phyloP scores from a whole-genome alignment of 2,113 vertebrate species.

The Cichladusa arquata region DNA sequence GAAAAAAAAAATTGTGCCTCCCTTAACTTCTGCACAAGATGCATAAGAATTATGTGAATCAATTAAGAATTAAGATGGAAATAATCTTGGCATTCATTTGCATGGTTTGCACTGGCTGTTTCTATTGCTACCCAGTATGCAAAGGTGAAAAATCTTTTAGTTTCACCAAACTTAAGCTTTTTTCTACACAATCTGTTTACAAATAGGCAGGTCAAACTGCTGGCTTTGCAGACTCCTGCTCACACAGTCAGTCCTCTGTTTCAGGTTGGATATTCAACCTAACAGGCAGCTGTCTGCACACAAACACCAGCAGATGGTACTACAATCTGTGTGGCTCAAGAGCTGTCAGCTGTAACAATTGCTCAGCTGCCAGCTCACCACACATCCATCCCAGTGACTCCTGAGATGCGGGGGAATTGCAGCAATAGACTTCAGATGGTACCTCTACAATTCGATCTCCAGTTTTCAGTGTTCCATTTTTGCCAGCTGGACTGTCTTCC shows the following conservation, averaged over 20 bases:
- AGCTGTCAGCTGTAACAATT: not conserved
- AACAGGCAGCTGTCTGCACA: not conserved
- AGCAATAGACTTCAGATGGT: not conserved
- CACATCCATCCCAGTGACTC: not conserved
- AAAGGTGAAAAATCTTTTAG: not conserved
- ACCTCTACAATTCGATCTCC: conserved; percentile 97
- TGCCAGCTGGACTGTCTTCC: conserved; percentile 94
- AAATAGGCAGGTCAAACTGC: not conserved
- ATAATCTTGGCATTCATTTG: not conserved
- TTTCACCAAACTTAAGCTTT: not conserved
- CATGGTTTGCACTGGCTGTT: not conserved
- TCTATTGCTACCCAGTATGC: not conserved
- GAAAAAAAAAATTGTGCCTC: not conserved
- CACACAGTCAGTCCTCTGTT: not conserved
- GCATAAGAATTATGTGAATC: not conserved
- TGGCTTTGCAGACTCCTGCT: not conserved
- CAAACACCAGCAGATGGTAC: not conserved
- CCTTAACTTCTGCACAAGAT: not conserved
- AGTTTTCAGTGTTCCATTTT: conserved; percentile 90
- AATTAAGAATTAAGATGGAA: not conserved
- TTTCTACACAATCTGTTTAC: not conserved
- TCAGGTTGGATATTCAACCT: not conserved
- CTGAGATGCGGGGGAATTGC: not conserved
- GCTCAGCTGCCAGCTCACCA: not conserved
- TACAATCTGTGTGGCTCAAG: not conserved